Percentiles rank a stretch among this genome's conserved stretches.
Conservation (phyloP, 2,113 vertebrate genomes). For the Paradoxurus hermaphroditus region DNA sequence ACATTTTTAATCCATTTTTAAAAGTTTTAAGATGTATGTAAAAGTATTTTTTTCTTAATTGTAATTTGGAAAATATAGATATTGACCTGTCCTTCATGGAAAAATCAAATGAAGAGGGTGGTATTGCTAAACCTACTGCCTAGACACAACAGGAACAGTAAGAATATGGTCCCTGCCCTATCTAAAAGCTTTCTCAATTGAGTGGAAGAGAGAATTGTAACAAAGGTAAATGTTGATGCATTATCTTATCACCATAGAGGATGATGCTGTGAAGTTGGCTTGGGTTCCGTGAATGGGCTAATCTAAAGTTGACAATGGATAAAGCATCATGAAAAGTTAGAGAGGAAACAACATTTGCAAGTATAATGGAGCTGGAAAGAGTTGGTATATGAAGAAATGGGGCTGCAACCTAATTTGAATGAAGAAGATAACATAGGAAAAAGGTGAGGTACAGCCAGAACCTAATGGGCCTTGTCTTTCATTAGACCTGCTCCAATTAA, state of each 20-base stretch:
- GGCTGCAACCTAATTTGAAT: accelerated
- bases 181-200: not conserved
- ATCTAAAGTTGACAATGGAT: not conserved
- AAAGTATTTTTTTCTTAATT: not conserved
- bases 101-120: not conserved
- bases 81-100: not conserved
- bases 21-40: not conserved
- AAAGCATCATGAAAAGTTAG: not conserved
- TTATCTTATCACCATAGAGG: too few relatives aligned
- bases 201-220: not conserved
- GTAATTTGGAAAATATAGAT: not conserved
- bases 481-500: not conserved
- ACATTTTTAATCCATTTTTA: not conserved
- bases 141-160: not conserved
- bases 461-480: not conserved
- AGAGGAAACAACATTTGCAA: not conserved
- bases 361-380: not conserved
- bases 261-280: not conserved
- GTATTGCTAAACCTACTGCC: not conserved
- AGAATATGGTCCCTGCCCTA: not conserved
- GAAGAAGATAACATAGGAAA: not conserved
- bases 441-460: not conserved
- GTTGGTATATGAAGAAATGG: accelerated
- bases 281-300: not conserved
- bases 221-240: too few relatives aligned